A percentile compares a stretch with the other conserved stretches of the same genome.
phyloP scores from a whole-genome alignment of 1,140 invertebrate genomes.

The Whitmania pigra region DNA sequence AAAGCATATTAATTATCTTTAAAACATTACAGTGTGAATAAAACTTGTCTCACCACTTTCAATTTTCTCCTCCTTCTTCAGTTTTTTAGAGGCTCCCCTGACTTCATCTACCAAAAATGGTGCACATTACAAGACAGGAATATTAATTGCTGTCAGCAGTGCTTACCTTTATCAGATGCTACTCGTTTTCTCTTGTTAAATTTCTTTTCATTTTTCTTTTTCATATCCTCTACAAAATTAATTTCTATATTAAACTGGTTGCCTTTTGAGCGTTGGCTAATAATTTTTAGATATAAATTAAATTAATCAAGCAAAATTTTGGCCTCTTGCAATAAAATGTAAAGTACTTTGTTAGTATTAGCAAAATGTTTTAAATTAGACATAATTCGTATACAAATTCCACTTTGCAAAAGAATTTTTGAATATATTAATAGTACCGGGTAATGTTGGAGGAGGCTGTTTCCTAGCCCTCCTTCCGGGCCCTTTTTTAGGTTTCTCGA shows the following conservation, averaged over 20 bases:
- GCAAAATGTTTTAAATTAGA: too few relatives aligned
- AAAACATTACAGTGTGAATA: too few relatives aligned
- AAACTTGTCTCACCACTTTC: conserved; percentile 4
- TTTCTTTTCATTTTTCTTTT: conserved; percentile 25
- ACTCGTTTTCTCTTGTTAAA: background rate
- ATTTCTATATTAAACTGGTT: conserved; percentile 9
- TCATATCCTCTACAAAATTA: conserved; percentile 20
- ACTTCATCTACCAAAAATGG: conserved; percentile 5
- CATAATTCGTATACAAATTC: too few relatives aligned
- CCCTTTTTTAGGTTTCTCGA: conserved; percentile 58
- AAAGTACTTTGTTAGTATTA: too few relatives aligned
- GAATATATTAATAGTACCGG: conserved; percentile 38
- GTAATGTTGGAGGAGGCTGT: conserved; percentile 62
- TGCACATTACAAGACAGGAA: too few relatives aligned
- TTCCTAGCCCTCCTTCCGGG: conserved; percentile 71
- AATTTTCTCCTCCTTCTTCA: conserved; percentile 14
- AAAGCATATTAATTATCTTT: conserved; percentile 22
- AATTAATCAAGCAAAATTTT: too few relatives aligned
- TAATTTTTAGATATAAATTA: too few relatives aligned
- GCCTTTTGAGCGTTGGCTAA: conserved; percentile 17
- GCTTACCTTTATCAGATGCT: conserved; percentile 12
- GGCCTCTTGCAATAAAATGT: too few relatives aligned
- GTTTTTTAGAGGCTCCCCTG: background rate
- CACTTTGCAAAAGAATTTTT: conserved; percentile 42
- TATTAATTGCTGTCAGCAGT: conserved; percentile 5